Evolutionary conservation across 1,140 invertebrate genomes (phyloP), one percentile per base, ranked within the genome.

Genomic region (Cecropterus lyciades): DNA sequence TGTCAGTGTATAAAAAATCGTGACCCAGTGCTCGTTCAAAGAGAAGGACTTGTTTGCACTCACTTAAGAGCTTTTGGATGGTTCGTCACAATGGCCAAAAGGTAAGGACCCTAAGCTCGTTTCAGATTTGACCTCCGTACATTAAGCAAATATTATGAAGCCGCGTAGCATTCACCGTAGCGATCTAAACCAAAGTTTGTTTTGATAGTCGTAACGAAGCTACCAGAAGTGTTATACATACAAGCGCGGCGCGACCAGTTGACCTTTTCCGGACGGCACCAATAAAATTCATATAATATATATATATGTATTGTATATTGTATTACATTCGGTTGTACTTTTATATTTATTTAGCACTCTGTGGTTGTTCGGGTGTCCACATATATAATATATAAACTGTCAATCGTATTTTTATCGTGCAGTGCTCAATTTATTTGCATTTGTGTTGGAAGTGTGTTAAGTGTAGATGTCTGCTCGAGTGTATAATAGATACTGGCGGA

Each of bases 11-110:
- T 17, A 3, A 56, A 56, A 56, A 56, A 43, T 56, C 53, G 53
- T 56, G 53, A 56, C 53, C 27, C 9, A 56, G 40, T 43, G 37
- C 11, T 43, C 16, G 17, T 43, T 43, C 17, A 20, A n/a, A 42
- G 53, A 7, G 10, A 43, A 17, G 37, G 40, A 27, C 17, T 42
- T 45, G 40, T 57, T 57, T 45, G 40, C n/a, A 9, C 40, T 1
- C 17, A 57, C 40, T 57, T 57, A n/a, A 57, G 55, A 57, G 37
- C 55, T 27, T 57, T 45, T 45, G 55, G 16, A 57, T 45, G 55
- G 55, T 57, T 45, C 6, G n/a, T 57, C 20, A 42, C 55, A 57
- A 10, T 7, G 52, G 13, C 16, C 52, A 33, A 13, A 42, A 55
- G 52, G 52, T 55, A 17, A 57, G 37, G 48, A 49, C 46, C 13